Percentiles rank a stretch among this genome's conserved stretches.
Evolutionary conservation across 2,888 invertebrate genomes (phyloP).

Genomic region (Tetragnatha montana): DNA sequence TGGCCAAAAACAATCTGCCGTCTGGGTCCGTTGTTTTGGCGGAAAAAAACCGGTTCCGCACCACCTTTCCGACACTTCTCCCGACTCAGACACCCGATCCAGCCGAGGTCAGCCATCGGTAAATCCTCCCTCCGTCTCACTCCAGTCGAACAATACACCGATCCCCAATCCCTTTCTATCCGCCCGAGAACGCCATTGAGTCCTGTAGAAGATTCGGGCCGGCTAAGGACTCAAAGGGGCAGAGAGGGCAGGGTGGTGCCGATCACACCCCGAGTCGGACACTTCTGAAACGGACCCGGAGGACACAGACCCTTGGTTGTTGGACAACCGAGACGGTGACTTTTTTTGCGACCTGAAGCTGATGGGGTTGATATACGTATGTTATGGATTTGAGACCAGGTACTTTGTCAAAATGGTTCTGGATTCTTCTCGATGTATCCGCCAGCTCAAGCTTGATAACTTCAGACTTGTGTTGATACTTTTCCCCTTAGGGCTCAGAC

Average conservation of each 20-base stretch:
- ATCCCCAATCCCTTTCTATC: conserved; percentile 11
- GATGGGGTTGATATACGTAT: not conserved
- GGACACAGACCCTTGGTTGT: no score
- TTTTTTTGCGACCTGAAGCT: not conserved
- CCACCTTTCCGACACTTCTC: conserved; percentile 4
- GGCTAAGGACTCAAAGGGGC: not conserved
- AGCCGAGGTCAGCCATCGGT: conserved; percentile 37
- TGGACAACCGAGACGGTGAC: no score
- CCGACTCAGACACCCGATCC: conserved; percentile 17
- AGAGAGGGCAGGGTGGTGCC: not conserved
- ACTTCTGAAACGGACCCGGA: no score
- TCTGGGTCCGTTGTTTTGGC: conserved; percentile 58
- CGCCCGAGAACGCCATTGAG: not conserved
- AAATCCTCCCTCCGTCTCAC: conserved; percentile 49
- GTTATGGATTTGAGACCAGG: no score
- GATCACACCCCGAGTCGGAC: not conserved
- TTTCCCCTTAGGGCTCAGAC: no score
- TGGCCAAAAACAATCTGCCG: conserved; percentile 44
- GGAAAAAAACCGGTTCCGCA: conserved; percentile 69
- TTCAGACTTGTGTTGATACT: no score
- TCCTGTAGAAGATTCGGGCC: not conserved
- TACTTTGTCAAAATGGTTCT: no score
- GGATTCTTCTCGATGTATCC: no score
- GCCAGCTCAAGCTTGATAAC: no score
- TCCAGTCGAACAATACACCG: not conserved